A percentile compares a stretch with the other conserved stretches of the same genome.
Conservation (phyloP, 2,113 vertebrate species). For the Ophiodon elongatus region DNA sequence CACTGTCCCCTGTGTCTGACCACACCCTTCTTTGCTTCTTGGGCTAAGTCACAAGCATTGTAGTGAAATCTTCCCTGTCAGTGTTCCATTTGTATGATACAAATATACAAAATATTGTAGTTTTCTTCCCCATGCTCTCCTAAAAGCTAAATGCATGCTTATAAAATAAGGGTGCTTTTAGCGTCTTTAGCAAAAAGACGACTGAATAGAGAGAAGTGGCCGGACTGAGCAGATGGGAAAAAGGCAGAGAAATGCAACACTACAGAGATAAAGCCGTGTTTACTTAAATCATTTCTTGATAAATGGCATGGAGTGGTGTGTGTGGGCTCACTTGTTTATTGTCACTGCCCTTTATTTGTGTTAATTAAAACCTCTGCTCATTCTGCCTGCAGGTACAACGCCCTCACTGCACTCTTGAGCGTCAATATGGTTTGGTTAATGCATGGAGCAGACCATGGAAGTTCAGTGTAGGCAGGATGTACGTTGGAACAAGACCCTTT, state of each 20-base stretch:
- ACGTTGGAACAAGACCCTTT: not conserved
- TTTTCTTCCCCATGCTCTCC: not conserved
- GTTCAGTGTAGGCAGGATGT: not conserved
- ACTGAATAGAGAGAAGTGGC: not conserved
- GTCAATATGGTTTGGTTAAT: constrained; percentile 7
- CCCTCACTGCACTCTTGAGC: not conserved
- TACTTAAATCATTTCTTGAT: constrained; percentile 9
- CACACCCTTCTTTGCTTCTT: not conserved
- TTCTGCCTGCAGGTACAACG: constrained; percentile 22
- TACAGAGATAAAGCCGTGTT: constrained; percentile 3
- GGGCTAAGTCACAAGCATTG: not conserved
- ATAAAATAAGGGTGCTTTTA: not conserved
- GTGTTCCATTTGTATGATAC: not conserved
- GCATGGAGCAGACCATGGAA: not conserved
- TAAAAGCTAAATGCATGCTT: not conserved
- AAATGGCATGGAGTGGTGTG: constrained; percentile 26
- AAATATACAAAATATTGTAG: not conserved
- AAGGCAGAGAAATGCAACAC: not conserved
- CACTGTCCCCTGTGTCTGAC: not conserved
- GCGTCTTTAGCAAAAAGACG: not conserved
- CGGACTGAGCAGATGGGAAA: not conserved
- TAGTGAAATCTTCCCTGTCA: not conserved
- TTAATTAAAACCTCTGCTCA: constrained; percentile 28
- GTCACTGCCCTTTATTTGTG: constrained; percentile 18
- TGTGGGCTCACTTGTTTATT: constrained; percentile 30